A percentile compares a stretch with the other conserved stretches of the same genome.
phyloP scores from a whole-genome alignment of 1,140 invertebrate species.

The Leptopilina clavipes region DNA sequence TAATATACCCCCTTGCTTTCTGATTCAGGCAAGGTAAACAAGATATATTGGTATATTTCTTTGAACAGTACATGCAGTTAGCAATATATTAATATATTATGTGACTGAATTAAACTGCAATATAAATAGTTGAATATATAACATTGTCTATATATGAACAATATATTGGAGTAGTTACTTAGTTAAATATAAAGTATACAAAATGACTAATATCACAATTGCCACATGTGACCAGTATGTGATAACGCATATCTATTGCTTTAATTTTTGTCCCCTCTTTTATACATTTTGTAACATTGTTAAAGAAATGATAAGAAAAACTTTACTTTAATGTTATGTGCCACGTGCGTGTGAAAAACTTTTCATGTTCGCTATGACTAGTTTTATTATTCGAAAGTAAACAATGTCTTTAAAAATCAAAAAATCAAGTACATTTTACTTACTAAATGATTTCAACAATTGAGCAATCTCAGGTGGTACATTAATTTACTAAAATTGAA shows the following conservation, averaged over 20 bases:
- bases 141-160: background rate
- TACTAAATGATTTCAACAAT: too few relatives aligned
- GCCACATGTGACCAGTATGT: background rate
- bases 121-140: too few relatives aligned
- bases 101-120: too few relatives aligned
- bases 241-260: slow-evolving; percentile 11
- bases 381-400: background rate
- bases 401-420: background rate
- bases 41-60: too few relatives aligned
- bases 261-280: background rate
- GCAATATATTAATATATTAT: too few relatives aligned
- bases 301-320: slow-evolving; percentile 9
- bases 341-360: background rate
- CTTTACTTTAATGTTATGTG: slow-evolving; percentile 3
- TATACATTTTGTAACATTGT: slow-evolving; percentile 2
- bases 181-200: slow-evolving; percentile 4
- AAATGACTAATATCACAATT: slow-evolving; percentile 19
- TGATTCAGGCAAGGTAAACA: too few relatives aligned
- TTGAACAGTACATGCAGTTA: too few relatives aligned
- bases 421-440: too few relatives aligned
- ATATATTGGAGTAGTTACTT: background rate
- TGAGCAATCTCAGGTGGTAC: too few relatives aligned
- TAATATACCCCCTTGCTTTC: too few relatives aligned
- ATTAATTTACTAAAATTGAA: too few relatives aligned
- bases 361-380: background rate